Base-by-base conservation (phyloP, 2,888 invertebrate species). In the Adelognathus sp. region DNA sequence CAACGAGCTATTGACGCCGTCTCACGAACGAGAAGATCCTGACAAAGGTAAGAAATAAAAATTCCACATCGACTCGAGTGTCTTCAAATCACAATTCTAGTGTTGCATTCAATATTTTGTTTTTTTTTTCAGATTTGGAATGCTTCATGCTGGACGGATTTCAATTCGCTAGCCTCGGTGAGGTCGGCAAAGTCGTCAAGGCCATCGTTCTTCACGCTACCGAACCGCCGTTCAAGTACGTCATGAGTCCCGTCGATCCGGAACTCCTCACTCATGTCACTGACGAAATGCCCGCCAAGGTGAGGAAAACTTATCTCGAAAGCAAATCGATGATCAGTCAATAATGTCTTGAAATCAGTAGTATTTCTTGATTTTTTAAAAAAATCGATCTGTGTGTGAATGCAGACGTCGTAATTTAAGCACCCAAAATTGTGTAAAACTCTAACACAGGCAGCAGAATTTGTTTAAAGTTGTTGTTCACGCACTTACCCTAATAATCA, bases 1-100 rank as follows among this genome's bases (percentile, higher is more conserved):
- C n/a, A 86, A 76, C 9, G 14, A 81, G 4, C 52, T 85, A 0
- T 73, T 91, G 7, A 81, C 70, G 21, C 90, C 90, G 7, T 80
- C 60, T 5, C 88, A 86, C 85, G 79, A 88, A 60, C 81, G 81
- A 31, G 14, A 70, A 24, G 64, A 78, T 14, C 71, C 75, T n/a
- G 66, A 69, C 33, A 56, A 69, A 36, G 63, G 75, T 75, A 75
- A 31, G 4, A 31, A 21, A 11, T 44, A 21, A 24, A 7, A 21
- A 46, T n/a, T 21, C n/a, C 18, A 11, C 46, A 46, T 46, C 21
- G 11, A n/a, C n/a, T n/a, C n/a, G n/a, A n/a, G n/a, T n/a, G n/a
- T n/a, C n/a, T n/a, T n/a, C n/a, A n/a, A n/a, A n/a, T n/a, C n/a
- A n/a, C n/a, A n/a, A n/a, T n/a, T n/a, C n/a, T n/a, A n/a, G n/a